Base-by-base conservation (phyloP, 2,888 invertebrate genomes). In the Branchipolynoe longqiensis region DNA sequence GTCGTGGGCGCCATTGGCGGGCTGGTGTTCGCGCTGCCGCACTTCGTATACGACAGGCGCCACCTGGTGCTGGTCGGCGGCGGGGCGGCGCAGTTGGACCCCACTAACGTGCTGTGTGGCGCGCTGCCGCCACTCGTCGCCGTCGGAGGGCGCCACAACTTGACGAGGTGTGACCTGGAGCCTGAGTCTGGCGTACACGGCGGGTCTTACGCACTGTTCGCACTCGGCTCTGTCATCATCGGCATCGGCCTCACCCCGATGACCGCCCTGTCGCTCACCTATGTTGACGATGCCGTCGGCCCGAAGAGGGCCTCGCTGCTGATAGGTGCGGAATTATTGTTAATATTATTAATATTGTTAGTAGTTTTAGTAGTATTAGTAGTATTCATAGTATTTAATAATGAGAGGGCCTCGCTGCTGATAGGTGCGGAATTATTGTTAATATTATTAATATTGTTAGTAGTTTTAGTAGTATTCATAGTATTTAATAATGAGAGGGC, bases 281-380 rank as follows among this genome's bases (percentile, higher is more conserved):
- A 84, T 58, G 84, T 84, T 6, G 84, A 84, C 40, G 84, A 84
- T 25, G n/a, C 54, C 3, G 56, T 74, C 8, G 38, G 73, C 4
- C 84, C 78, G 12, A 74, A 56, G 58, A 56, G 73, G 28, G 38
- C 38, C 25, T 62, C 74, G 3, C 1, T 84, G 8, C 40, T 62
- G 12, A 69, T 69, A 69, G 69, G 69, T 69, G 38, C 1, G 62
- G n/a, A n/a, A n/a, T n/a, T n/a, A n/a, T n/a, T n/a, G n/a, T n/a
- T n/a, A n/a, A n/a, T n/a, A n/a, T n/a, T n/a, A n/a, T n/a, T n/a
- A n/a, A n/a, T n/a, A n/a, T n/a, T n/a, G n/a, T n/a, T n/a, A n/a
- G n/a, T n/a, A n/a, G n/a, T n/a, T n/a, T n/a, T n/a, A n/a, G n/a
- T n/a, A n/a, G n/a, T n/a, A n/a, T n/a, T n/a, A n/a, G n/a, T n/a